Conservation (phyloP, 2,797 vertebrate species). For the Cyclopterus lumpus region DNA sequence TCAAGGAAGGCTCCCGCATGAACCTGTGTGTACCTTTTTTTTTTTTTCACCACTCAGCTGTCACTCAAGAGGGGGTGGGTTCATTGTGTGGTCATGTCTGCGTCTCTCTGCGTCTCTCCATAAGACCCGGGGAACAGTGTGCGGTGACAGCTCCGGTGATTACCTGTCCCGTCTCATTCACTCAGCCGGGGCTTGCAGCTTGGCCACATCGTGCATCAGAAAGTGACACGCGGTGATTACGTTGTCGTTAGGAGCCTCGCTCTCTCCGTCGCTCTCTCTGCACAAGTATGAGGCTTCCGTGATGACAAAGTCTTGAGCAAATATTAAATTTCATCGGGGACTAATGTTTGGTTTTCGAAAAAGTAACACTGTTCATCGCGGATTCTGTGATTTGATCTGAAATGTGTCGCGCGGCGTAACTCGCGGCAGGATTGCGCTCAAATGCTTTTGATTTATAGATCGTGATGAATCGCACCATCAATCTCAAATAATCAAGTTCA, state of each 20-base stretch:
- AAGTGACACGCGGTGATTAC: conserved; percentile 78
- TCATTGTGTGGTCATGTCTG: conserved; percentile 63
- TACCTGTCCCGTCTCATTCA: conserved; percentile 77
- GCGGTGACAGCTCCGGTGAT: conserved; percentile 75
- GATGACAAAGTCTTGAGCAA: conserved; percentile 48
- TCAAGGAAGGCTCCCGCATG: background rate
- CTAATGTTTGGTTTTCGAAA: conserved; percentile 55
- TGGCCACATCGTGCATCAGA: conserved; percentile 73
- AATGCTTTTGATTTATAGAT: conserved; percentile 14
- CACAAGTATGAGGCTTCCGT: conserved; percentile 57
- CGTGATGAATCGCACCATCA: background rate
- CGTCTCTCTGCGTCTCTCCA: conserved; percentile 45
- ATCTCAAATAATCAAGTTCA: background rate
- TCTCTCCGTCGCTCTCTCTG: conserved; percentile 48
- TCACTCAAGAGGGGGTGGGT: conserved; percentile 45
- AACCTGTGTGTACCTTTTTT: conserved; percentile 51
- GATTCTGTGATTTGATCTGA: conserved; percentile 31
- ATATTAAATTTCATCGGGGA: conserved; percentile 54
- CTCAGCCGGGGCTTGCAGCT: conserved; percentile 67
- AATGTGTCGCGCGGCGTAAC: conserved; percentile 13
- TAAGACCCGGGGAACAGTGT: conserved; percentile 53
- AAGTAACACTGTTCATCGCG: conserved; percentile 32
- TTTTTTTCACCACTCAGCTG: conserved; percentile 37
- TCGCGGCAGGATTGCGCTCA: background rate
- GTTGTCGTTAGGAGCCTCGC: conserved; percentile 71